Evolutionary conservation across 2,888 invertebrate genomes (phyloP).

Genomic region (Byasa hedistus): DNA sequence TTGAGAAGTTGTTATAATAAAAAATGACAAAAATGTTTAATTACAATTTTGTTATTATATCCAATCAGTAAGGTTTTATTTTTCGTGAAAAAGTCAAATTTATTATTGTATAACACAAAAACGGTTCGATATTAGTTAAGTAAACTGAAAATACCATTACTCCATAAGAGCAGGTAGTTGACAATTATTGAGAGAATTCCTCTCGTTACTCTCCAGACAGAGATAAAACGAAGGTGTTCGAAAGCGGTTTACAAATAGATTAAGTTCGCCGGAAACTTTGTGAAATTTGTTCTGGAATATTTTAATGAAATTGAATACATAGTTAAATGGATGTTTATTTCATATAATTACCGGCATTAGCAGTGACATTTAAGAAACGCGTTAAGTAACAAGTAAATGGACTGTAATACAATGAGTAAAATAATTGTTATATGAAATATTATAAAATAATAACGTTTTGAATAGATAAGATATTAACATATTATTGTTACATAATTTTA

Average conservation of each 20-base stretch:
- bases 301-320: conserved; percentile 24
- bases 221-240: conserved; percentile 27
- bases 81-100: not conserved
- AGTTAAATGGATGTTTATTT: conserved; percentile 3
- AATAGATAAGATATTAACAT: too few species aligned
- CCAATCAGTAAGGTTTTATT: too few species aligned
- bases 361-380: not conserved
- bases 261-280: conserved; percentile 24
- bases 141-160: not conserved
- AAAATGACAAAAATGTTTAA: too few species aligned
- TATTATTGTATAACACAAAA: not conserved
- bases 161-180: conserved; percentile 13
- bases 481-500: too few species aligned
- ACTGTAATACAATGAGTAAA: too few species aligned
- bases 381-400: too few species aligned
- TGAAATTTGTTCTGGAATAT: conserved; percentile 10
- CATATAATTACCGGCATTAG: not conserved
- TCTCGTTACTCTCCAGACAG: conserved; percentile 12
- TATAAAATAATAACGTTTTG: too few species aligned
- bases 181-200: conserved; percentile 23
- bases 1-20: too few species aligned
- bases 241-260: conserved; percentile 28
- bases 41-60: too few species aligned
- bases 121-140: not conserved
- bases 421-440: too few species aligned